These are phyloP conservation scores for Temnothorax curvispinosus DNA, from an alignment of 1,140 invertebrate species.

Conservation along the genomic window DNA sequence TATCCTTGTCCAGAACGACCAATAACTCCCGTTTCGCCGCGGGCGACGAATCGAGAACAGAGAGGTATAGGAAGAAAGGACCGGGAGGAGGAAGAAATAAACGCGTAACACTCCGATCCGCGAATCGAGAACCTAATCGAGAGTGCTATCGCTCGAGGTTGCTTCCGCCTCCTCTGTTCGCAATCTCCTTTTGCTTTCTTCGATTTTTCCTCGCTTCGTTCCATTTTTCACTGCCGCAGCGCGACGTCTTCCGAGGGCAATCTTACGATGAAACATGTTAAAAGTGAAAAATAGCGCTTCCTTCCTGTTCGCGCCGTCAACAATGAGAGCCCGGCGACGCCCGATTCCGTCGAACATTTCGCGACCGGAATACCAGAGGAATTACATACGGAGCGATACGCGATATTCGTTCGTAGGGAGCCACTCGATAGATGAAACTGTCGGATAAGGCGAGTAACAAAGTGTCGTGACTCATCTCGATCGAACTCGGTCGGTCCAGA, in stretches of 20 bases:
- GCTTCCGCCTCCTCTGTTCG: slow-evolving; percentile 14
- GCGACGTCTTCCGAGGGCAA: slow-evolving; percentile 24
- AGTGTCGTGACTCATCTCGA: slow-evolving; percentile 64
- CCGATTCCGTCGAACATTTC: neutral
- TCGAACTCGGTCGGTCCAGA: slow-evolving; percentile 57
- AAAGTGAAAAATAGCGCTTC: slow-evolving; percentile 47
- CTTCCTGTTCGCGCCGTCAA: slow-evolving; percentile 34
- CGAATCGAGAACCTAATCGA: slow-evolving; percentile 65
- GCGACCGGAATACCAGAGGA: slow-evolving; percentile 14
- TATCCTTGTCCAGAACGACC: slow-evolving; percentile 41
- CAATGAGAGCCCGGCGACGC: neutral
- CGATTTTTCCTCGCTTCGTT: neutral
- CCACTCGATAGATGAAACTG: slow-evolving; percentile 26
- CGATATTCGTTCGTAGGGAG: slow-evolving; percentile 8
- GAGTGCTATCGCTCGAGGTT: slow-evolving; percentile 46
- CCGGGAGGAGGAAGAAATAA: neutral
- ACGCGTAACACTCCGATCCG: neutral
- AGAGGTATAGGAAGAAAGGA: neutral
- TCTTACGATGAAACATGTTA: slow-evolving; percentile 45
- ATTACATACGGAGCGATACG: slow-evolving; percentile 15
- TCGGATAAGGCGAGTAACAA: slow-evolving; percentile 56
- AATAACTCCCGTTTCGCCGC: slow-evolving; percentile 66
- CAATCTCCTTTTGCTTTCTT: neutral
- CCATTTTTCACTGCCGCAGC: slow-evolving; percentile 48
- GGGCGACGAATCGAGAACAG: slow-evolving; percentile 58